Percentiles rank a stretch among this genome's conserved stretches.
phyloP scores from a whole-genome alignment of 2,113 vertebrate species.

The Oreochromis aureus region DNA sequence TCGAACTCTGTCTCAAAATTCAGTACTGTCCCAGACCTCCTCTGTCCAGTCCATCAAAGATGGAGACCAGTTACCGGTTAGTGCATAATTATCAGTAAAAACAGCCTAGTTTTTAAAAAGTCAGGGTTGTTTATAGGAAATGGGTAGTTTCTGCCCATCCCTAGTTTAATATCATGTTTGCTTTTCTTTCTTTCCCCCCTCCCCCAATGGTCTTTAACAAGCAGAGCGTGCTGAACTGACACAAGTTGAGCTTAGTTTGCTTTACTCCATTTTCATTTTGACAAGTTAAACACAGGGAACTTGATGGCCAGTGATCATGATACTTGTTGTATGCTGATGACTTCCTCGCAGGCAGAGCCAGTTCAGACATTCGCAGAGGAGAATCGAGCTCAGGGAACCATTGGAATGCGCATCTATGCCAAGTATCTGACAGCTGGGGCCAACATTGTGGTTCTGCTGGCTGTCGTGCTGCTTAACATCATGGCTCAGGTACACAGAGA shows the following conservation, averaged over 20 bases:
- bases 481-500: conserved; percentile 76
- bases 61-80: conserved; percentile 68
- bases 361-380: conserved; percentile 76
- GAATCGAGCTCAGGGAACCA: conserved; percentile 80
- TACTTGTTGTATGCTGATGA: neutral
- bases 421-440: conserved; percentile 87
- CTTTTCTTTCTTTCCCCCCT: neutral
- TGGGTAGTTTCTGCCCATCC: neutral
- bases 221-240: neutral
- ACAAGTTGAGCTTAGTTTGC: neutral
- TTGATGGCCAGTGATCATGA: neutral
- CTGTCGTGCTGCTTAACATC: conserved; percentile 74
- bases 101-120: neutral
- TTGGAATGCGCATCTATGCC: conserved; percentile 76
- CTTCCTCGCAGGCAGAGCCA: neutral
- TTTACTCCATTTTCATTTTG: neutral
- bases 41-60: conserved; percentile 81
- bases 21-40: conserved; percentile 78
- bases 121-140: neutral
- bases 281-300: neutral
- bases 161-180: neutral
- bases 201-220: neutral
- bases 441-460: conserved; percentile 67
- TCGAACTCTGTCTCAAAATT: conserved; percentile 85
- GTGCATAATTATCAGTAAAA: neutral